These are phyloP conservation scores for Manis crassicaudata DNA, from an alignment of 2,797 vertebrate species.

Conservation along the genomic window DNA sequence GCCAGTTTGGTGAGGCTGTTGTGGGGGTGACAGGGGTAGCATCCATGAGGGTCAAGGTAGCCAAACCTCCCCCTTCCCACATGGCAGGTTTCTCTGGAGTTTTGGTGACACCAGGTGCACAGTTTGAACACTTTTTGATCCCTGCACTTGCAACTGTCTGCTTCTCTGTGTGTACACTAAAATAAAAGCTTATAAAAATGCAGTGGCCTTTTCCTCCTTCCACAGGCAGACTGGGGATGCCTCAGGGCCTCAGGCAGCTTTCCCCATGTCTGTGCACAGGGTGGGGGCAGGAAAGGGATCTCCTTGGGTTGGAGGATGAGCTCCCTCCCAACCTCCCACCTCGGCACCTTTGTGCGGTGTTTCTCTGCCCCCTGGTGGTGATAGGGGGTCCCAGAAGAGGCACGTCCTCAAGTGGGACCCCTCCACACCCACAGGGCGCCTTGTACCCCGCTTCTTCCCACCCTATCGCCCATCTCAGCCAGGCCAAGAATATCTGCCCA, in stretches of 20 bases:
- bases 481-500: no score
- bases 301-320: background rate
- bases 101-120: no score
- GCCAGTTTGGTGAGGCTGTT: background rate
- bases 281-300: background rate
- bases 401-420: no score
- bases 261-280: background rate
- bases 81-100: background rate
- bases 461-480: background rate
- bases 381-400: background rate
- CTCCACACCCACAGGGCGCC: background rate
- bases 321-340: fast-evolving
- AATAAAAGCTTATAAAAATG: background rate
- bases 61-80: background rate
- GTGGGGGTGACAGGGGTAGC: background rate
- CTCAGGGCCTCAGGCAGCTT: background rate
- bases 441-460: background rate
- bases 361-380: slow-evolving; percentile 70
- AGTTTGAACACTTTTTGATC: background rate
- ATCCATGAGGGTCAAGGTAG: background rate
- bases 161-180: background rate
- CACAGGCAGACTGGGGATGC: background rate
- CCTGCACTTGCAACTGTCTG: background rate
- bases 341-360: background rate
- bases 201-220: background rate